A percentile compares a stretch with the other conserved stretches of the same genome.
Conservation (phyloP, 2,113 vertebrate species). For the Erinaceus europaeus region DNA sequence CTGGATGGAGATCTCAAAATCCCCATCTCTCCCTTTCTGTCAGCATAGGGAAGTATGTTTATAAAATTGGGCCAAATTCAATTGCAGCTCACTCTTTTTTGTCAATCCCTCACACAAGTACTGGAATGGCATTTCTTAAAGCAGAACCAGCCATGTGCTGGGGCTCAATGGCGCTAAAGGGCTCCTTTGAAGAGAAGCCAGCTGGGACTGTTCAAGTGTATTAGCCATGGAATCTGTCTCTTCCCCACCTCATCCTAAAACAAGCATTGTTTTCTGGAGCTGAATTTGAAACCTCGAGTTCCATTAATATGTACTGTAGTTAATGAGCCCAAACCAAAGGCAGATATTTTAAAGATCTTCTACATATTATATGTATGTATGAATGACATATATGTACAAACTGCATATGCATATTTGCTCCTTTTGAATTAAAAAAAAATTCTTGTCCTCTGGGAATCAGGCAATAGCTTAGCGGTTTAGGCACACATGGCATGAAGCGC, state of each 20-base stretch:
- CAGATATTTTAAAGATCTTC: background rate
- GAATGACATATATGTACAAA: too few relatives aligned
- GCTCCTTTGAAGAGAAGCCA: background rate
- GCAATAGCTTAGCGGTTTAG: too few relatives aligned
- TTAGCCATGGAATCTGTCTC: background rate
- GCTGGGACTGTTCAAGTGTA: background rate
- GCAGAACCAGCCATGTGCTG: too few relatives aligned
- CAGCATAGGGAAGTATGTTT: background rate
- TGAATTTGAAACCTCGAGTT: background rate
- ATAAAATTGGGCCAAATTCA: background rate
- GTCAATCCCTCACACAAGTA: fast-evolving
- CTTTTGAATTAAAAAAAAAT: too few relatives aligned
- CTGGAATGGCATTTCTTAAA: background rate
- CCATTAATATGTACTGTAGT: background rate
- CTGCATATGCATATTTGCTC: too few relatives aligned
- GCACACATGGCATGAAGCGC: too few relatives aligned
- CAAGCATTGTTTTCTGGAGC: background rate
- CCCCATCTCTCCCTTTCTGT: background rate
- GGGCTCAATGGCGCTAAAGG: background rate
- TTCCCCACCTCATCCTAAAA: too few relatives aligned
- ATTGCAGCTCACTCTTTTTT: background rate
- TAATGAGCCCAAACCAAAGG: background rate
- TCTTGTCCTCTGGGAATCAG: too few relatives aligned
- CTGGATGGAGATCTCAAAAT: background rate
- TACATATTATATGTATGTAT: too few relatives aligned